Conservation (phyloP, 35 echinoderm and acorn worm species). For the Stichopus chloronotus region DNA sequence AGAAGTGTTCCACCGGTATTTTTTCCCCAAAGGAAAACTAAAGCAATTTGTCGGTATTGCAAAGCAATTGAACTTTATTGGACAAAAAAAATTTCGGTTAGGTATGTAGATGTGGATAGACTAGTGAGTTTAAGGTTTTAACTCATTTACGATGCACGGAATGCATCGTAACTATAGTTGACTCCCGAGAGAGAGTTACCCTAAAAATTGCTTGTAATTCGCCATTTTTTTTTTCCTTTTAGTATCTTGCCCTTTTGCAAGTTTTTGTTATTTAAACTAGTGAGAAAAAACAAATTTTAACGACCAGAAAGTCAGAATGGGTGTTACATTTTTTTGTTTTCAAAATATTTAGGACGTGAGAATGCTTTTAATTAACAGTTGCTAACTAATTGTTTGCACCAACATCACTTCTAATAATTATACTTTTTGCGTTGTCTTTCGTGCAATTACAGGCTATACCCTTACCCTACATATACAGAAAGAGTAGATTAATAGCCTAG, state of each 20-base stretch:
- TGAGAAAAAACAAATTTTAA: no score
- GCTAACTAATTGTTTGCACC: no score
- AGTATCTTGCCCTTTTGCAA: no score
- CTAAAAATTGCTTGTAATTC: background rate
- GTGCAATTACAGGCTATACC: no score
- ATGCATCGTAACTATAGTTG: slow-evolving; percentile 16
- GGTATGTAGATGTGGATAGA: background rate
- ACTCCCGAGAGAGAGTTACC: background rate
- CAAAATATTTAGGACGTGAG: no score
- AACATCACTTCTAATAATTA: no score
- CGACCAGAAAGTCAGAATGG: no score
- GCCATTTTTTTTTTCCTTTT: background rate
- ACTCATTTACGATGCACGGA: background rate
- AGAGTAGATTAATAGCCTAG: no score
- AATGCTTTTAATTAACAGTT: no score
- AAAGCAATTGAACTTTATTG: slow-evolving; percentile 51
- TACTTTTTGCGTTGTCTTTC: no score
- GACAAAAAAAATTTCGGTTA: background rate
- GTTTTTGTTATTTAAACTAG: background rate
- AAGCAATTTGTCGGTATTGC: slow-evolving; percentile 45
- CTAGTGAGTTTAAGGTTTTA: slow-evolving; percentile 5
- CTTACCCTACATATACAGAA: no score
- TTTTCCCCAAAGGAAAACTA: slow-evolving; percentile 25
- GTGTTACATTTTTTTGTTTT: no score
- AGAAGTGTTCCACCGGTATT: background rate